These are phyloP conservation scores for Formica exsecta DNA, from an alignment of 1,140 invertebrate genomes.

Conservation along the genomic window DNA sequence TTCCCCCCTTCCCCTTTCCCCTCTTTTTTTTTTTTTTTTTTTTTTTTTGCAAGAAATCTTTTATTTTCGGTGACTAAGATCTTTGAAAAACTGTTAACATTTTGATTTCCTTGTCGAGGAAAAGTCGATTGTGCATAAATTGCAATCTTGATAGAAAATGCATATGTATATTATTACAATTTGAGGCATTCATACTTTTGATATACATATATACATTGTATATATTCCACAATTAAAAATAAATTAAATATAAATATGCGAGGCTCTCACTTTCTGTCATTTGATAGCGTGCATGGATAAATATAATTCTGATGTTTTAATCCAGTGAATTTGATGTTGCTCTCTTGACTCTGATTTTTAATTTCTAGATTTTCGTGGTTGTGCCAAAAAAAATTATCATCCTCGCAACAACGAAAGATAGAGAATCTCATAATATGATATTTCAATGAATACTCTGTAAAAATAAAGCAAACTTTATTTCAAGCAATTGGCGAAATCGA, in stretches of 20 bases:
- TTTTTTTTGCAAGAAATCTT: neutral
- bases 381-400: neutral
- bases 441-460: constrained; percentile 53
- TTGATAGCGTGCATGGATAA: neutral
- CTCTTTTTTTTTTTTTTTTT: no score
- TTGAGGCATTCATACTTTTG: constrained; percentile 3
- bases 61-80: neutral
- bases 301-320: neutral
- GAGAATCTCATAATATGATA: constrained; percentile 39
- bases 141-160: constrained; percentile 4
- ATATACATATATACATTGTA: neutral
- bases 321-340: constrained; percentile 18
- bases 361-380: constrained; percentile 2
- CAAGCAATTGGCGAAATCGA: constrained; percentile 63
- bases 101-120: neutral
- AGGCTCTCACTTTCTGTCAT: neutral
- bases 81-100: neutral
- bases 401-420: neutral
- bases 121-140: neutral
- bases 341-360: neutral
- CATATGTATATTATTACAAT: neutral
- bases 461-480: constrained; percentile 56
- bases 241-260: constrained; percentile 27
- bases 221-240: constrained; percentile 10
- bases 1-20: neutral